These are phyloP conservation scores for Pyrrhosoma nymphula DNA, from an alignment of 2,888 invertebrate genomes.

Conservation along the genomic window DNA sequence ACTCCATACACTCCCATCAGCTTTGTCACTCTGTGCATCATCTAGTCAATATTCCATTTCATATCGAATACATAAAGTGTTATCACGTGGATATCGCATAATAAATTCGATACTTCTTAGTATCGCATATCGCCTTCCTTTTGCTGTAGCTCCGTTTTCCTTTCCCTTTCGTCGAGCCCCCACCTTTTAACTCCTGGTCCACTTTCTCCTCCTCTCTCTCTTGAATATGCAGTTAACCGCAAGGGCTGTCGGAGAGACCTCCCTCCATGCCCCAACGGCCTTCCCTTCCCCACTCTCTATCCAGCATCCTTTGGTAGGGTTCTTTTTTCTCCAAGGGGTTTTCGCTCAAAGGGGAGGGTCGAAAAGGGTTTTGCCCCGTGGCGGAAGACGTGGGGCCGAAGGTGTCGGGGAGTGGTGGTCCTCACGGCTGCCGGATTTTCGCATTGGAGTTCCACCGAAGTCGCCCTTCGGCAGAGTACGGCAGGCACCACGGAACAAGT, in stretches of 20 bases:
- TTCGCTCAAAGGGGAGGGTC: neutral
- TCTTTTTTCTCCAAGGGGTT: neutral
- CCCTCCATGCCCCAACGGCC: neutral
- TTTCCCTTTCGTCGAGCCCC: neutral
- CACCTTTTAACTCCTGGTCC: neutral
- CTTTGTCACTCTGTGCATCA: no score
- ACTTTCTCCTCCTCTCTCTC: neutral
- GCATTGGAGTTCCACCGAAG: neutral
- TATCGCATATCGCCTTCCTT: no score
- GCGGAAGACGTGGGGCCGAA: neutral
- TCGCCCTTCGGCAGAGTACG: no score
- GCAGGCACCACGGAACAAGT: neutral
- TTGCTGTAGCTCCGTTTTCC: neutral
- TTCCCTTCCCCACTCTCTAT: neutral
- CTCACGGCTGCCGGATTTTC: neutral
- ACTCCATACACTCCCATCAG: no score
- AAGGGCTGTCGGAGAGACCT: neutral
- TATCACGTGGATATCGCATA: no score
- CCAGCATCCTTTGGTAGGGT: neutral
- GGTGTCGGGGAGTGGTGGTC: neutral
- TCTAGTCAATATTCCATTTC: no score
- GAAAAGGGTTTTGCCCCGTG: neutral
- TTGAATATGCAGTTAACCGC: slow-evolving; percentile 25
- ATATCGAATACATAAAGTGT: no score
- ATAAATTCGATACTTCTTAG: no score